These are phyloP conservation scores for Sycophila texana DNA, from an alignment of 2,888 invertebrate species.

Conservation along the genomic window DNA sequence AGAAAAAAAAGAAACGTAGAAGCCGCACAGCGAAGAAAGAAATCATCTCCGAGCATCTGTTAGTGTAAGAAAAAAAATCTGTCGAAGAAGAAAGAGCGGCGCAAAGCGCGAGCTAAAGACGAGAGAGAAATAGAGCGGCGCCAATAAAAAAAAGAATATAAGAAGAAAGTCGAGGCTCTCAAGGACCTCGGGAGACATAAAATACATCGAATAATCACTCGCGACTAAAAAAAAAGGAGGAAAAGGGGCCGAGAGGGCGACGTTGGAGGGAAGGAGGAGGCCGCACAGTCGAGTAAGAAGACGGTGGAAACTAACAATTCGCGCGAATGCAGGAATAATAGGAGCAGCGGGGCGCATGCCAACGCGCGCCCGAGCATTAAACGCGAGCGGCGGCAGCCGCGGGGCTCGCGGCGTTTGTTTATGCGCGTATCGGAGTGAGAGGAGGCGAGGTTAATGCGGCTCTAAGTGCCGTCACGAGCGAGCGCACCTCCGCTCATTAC, in stretches of 20 bases:
- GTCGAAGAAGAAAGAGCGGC: background rate
- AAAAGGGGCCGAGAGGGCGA: background rate
- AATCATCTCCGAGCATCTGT: no score
- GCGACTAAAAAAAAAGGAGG: background rate
- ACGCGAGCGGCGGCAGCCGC: background rate
- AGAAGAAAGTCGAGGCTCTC: background rate
- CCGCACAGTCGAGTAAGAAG: background rate
- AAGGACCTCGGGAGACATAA: background rate
- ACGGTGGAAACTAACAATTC: slow-evolving; percentile 39
- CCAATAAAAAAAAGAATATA: background rate
- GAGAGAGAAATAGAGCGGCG: background rate
- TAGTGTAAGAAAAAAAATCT: background rate
- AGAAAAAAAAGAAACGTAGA: background rate
- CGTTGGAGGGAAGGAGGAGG: no score
- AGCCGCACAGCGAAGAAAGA: background rate
- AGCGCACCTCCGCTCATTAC: background rate
- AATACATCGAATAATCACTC: background rate
- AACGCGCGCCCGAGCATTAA: slow-evolving; percentile 31
- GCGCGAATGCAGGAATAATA: slow-evolving; percentile 38
- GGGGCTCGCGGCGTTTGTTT: background rate
- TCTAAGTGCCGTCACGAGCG: slow-evolving; percentile 10
- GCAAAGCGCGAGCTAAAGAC: background rate
- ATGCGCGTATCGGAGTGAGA: slow-evolving; percentile 11
- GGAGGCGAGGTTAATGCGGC: slow-evolving; percentile 7
- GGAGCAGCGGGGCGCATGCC: slow-evolving; percentile 26